Conservation (phyloP, 2,888 invertebrate species). For the Augiades crinisus region DNA sequence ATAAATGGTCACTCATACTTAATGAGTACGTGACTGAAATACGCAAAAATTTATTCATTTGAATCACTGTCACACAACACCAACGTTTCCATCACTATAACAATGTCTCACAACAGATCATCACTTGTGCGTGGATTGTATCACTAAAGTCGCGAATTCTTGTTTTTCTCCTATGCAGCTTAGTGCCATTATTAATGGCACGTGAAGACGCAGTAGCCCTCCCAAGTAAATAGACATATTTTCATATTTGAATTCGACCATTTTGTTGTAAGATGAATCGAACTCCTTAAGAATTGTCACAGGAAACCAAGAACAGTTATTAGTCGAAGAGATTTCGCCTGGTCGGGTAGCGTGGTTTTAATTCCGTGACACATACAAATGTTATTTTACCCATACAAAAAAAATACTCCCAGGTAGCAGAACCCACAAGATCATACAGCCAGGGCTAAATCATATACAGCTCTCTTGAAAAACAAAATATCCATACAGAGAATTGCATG, state of each 20-base stretch:
- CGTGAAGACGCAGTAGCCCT: constrained; percentile 11
- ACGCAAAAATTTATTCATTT: constrained; percentile 16
- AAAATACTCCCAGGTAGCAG: background rate
- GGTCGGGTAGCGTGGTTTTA: background rate
- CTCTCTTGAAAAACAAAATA: background rate
- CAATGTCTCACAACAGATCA: constrained; percentile 23
- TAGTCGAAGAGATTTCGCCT: background rate
- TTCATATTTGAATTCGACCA: background rate
- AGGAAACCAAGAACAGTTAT: background rate
- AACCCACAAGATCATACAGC: background rate
- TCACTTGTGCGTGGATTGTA: constrained; percentile 7
- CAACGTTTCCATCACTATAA: constrained; percentile 32
- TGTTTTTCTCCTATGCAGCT: constrained; percentile 10
- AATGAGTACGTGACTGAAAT: background rate
- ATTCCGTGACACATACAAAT: background rate
- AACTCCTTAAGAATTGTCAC: background rate
- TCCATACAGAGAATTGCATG: background rate
- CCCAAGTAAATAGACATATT: background rate
- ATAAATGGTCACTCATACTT: constrained; percentile 1
- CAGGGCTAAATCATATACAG: background rate
- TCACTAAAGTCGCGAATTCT: background rate
- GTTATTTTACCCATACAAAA: background rate
- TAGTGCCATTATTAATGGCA: constrained; percentile 12
- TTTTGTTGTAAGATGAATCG: constrained; percentile 2
- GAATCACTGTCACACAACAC: constrained; percentile 47